Conservation (phyloP, 2,888 invertebrate genomes). For the Branchipolynoe longqiensis region DNA sequence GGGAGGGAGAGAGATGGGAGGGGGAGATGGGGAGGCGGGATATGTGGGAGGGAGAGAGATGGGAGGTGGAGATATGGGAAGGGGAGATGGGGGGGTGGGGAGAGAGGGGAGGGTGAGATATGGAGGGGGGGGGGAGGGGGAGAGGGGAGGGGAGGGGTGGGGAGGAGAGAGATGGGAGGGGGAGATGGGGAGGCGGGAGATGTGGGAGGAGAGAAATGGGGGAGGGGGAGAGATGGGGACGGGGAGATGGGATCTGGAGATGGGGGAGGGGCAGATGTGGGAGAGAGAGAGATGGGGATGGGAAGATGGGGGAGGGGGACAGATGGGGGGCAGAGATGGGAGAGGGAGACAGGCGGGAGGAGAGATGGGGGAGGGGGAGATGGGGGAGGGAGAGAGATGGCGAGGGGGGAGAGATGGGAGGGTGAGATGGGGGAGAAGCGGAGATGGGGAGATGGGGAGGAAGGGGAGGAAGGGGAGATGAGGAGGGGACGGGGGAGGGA, state of each 20-base stretch:
- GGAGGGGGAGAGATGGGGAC: neutral
- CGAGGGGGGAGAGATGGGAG: neutral
- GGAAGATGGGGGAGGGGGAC: neutral
- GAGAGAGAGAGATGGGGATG: neutral
- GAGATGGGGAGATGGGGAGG: neutral
- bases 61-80: neutral
- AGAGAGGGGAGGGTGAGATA: neutral
- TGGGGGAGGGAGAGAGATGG: neutral
- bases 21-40: conserved; percentile 2
- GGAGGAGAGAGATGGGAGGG: neutral
- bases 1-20: conserved; percentile 17
- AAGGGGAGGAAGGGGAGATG: neutral
- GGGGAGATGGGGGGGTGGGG: neutral
- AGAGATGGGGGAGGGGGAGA: neutral
- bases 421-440: neutral
- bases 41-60: neutral
- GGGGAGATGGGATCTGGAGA: neutral
- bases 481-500: neutral
- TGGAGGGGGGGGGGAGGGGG: conserved; percentile 5
- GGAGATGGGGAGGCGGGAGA: neutral
- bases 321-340: neutral
- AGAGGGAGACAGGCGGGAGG: neutral
- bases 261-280: neutral
- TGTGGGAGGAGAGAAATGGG: neutral
- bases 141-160: neutral